Evolutionary conservation across 2,113 vertebrate species (phyloP).

Genomic region (Raja brachyura): DNA sequence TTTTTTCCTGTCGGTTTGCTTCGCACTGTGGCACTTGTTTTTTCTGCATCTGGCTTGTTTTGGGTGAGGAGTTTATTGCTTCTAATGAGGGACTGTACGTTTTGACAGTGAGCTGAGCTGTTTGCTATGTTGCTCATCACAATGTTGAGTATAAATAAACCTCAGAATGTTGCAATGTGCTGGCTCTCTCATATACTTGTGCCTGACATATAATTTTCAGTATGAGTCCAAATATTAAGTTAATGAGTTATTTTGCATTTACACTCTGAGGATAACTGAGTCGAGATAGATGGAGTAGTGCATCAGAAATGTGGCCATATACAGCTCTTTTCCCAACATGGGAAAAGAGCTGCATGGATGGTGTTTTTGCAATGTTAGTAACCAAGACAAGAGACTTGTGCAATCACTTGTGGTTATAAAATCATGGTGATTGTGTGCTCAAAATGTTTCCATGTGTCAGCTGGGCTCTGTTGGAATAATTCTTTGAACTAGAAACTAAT

Average conservation of each 20-base stretch:
- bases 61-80: constrained; percentile 15
- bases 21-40: neutral
- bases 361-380: neutral
- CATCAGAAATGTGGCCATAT: neutral
- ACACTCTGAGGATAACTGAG: neutral
- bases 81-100: constrained; percentile 9
- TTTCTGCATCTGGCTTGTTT: constrained; percentile 13
- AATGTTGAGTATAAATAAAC: constrained; percentile 21
- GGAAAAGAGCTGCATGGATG: neutral
- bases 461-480: neutral
- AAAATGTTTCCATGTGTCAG: neutral
- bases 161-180: neutral
- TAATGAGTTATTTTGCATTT: constrained; percentile 23
- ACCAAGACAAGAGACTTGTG: neutral
- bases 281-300: neutral
- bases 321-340: neutral
- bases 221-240: neutral
- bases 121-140: constrained; percentile 16
- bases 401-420: neutral
- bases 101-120: constrained; percentile 12
- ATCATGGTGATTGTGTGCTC: neutral
- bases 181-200: neutral
- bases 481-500: neutral
- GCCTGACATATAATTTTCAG: constrained; percentile 14
- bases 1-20: neutral